Conservation (phyloP, 2,888 invertebrate species). For the Cephus spinipes region DNA sequence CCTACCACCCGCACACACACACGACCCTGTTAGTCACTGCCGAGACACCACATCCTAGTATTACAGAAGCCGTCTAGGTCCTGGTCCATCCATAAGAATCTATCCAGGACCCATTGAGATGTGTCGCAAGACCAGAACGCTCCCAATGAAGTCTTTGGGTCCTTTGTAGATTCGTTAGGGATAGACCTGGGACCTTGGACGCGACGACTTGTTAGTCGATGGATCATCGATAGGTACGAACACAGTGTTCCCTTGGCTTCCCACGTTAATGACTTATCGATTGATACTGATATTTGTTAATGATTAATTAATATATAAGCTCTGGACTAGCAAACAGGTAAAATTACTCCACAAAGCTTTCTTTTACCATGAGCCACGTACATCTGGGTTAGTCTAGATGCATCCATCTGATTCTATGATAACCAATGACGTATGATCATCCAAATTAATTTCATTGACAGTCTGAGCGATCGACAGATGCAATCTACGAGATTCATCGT, state of each 20-base stretch:
- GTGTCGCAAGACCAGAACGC: not conserved
- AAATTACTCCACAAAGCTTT: not conserved
- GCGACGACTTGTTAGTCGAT: not conserved
- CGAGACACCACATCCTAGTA: conserved; percentile 41
- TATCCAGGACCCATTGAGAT: not conserved
- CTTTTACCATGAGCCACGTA: not conserved
- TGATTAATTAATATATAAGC: not conserved
- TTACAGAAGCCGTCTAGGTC: conserved; percentile 1
- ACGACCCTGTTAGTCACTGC: conserved; percentile 62
- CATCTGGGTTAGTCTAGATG: not conserved
- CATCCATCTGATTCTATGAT: not conserved
- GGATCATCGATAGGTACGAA: not conserved
- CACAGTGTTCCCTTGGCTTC: not conserved
- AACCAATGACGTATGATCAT: not conserved
- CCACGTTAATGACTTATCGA: not conserved
- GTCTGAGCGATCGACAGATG: not conserved
- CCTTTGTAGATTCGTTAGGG: not conserved
- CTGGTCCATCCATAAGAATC: not conserved
- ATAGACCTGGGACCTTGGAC: not conserved
- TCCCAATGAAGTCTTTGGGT: not conserved
- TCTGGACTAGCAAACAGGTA: not conserved
- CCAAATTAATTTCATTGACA: not conserved
- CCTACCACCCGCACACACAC: conserved; percentile 73
- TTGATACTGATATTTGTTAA: not conserved
- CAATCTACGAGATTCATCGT: not conserved